Percentiles rank a stretch among this genome's conserved stretches.
Evolutionary conservation across 2,888 invertebrate genomes (phyloP).

Genomic region (Apeira syringaria): DNA sequence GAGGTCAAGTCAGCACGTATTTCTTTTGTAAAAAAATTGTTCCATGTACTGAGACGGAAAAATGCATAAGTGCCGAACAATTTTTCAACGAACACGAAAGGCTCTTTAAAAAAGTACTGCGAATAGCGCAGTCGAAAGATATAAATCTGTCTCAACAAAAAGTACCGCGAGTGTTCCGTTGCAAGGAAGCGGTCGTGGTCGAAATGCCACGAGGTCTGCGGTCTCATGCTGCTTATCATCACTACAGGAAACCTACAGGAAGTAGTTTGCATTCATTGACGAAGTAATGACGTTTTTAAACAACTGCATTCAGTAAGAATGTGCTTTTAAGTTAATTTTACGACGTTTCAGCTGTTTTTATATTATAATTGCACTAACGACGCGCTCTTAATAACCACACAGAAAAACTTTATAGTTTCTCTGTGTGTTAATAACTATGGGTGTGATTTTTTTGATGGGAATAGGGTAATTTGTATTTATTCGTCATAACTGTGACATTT

Average conservation of each 20-base stretch:
- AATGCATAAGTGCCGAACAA: no score
- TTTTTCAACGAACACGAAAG: slow-evolving; percentile 15
- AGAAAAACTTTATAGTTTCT: neutral
- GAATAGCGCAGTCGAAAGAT: slow-evolving; percentile 47
- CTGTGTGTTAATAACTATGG: no score
- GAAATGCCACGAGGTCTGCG: slow-evolving; percentile 45
- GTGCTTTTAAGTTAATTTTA: neutral
- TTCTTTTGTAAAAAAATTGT: no score
- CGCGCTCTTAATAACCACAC: no score
- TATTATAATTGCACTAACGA: neutral
- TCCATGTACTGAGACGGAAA: no score
- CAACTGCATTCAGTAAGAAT: neutral
- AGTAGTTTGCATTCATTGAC: slow-evolving; percentile 46
- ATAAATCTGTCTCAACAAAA: slow-evolving; percentile 56
- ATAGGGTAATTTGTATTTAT: no score
- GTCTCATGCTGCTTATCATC: slow-evolving; percentile 37
- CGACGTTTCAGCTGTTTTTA: neutral
- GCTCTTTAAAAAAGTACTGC: slow-evolving; percentile 36
- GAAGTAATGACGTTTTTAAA: slow-evolving; percentile 20
- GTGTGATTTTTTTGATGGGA: no score
- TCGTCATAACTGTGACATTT: no score
- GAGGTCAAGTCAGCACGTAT: no score
- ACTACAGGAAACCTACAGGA: slow-evolving; percentile 16
- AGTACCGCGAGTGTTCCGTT: slow-evolving; percentile 40
- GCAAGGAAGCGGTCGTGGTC: slow-evolving; percentile 33